Conservation (phyloP, 2,113 vertebrate species). For the Aphyosemion australe region DNA sequence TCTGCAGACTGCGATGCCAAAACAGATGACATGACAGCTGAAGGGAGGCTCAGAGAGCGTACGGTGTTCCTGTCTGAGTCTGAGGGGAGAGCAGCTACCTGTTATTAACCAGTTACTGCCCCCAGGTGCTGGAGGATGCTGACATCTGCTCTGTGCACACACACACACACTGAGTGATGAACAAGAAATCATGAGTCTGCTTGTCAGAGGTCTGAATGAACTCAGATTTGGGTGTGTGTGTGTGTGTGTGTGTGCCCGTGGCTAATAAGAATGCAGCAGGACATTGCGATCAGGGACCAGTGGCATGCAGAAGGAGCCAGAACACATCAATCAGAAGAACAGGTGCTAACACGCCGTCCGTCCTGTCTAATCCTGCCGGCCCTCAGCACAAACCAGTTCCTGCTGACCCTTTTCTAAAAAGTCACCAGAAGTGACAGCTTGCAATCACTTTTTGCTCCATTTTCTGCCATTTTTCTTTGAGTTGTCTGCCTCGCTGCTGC, state of each 20-base stretch:
- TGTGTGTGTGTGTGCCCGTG: constrained; percentile 6
- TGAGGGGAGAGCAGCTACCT: constrained; percentile 25
- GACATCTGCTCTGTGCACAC: background rate
- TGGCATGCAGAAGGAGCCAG: constrained; percentile 58
- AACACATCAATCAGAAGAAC: constrained; percentile 72
- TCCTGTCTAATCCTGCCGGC: constrained; percentile 43
- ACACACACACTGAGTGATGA: constrained; percentile 13
- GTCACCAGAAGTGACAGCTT: constrained; percentile 18
- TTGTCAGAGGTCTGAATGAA: constrained; percentile 31
- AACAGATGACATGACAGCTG: constrained; percentile 60
- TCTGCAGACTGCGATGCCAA: constrained; percentile 33
- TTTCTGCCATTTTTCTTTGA: background rate
- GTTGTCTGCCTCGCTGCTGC: background rate
- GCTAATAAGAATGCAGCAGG: constrained; percentile 38
- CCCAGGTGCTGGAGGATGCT: constrained; percentile 36
- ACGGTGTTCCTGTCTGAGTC: constrained; percentile 47
- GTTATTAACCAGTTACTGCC: constrained; percentile 43
- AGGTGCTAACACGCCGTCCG: constrained; percentile 49
- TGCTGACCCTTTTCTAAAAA: constrained; percentile 48
- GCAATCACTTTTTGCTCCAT: background rate
- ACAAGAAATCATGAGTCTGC: constrained; percentile 7
- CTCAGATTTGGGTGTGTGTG: constrained; percentile 1
- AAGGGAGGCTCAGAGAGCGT: constrained; percentile 27
- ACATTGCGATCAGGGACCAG: constrained; percentile 32
- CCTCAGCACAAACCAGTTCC: constrained; percentile 30